Evolutionary conservation across 2,888 invertebrate genomes (phyloP).

Genomic region (Apotomis turbidana): DNA sequence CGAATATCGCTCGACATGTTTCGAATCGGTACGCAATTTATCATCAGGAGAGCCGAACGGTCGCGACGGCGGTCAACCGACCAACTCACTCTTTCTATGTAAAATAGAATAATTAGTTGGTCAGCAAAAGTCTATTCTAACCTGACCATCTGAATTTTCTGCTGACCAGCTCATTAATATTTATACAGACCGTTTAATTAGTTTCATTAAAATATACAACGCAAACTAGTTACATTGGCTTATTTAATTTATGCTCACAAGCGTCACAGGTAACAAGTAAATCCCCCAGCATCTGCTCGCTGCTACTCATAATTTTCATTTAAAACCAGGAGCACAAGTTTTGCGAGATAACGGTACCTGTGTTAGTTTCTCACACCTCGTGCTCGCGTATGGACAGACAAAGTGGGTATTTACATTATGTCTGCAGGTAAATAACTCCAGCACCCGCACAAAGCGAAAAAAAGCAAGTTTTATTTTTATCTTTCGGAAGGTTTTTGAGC

Average conservation of each 20-base stretch:
- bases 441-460: constrained; percentile 23
- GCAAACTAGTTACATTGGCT: constrained; percentile 2
- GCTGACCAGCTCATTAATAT: no score
- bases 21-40: no score
- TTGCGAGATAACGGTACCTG: constrained; percentile 19
- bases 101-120: no score
- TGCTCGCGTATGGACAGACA: constrained; percentile 22
- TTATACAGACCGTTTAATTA: no score
- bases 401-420: constrained; percentile 36
- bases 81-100: no score
- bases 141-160: no score
- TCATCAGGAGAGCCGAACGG: no score
- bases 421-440: constrained; percentile 32
- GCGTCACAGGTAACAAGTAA: constrained; percentile 11
- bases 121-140: no score
- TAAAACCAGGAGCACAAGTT: constrained; percentile 32
- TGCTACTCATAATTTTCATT: constrained; percentile 29
- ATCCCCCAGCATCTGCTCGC: constrained; percentile 12
- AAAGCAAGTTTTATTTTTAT: constrained; percentile 28
- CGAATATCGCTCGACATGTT: no score
- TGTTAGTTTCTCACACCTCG: constrained; percentile 33
- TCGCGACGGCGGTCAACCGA: no score
- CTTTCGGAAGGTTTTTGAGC: constrained; percentile 22
- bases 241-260: constrained; percentile 13
- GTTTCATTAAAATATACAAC: neutral